Evolutionary conservation across 2,797 vertebrate species (phyloP).

Genomic region (Phylloscopus collybita): DNA sequence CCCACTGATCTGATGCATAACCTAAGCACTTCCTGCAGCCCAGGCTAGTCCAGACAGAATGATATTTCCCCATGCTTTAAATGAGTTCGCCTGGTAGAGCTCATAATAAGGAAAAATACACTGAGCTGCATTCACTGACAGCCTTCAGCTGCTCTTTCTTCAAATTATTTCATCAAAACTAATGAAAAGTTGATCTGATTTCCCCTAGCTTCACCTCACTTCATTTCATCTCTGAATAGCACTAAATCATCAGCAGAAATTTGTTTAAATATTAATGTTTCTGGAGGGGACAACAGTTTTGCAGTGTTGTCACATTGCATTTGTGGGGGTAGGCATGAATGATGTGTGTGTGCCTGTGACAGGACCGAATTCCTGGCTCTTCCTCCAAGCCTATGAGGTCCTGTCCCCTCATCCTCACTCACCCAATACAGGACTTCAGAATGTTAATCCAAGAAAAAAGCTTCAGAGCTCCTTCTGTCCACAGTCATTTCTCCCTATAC

Average conservation of each 20-base stretch:
- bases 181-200: constrained; percentile 9
- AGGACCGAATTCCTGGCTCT: background rate
- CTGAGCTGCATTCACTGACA: background rate
- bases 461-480: background rate
- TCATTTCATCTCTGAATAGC: background rate
- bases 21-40: background rate
- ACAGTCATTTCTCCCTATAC: background rate
- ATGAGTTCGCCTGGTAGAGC: background rate
- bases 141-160: background rate
- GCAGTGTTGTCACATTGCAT: background rate
- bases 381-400: background rate
- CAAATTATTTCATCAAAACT: constrained; percentile 1
- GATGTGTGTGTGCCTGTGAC: background rate
- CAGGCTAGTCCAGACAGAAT: background rate
- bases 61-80: background rate
- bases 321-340: accelerated
- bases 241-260: background rate
- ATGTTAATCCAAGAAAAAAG: background rate
- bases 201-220: background rate
- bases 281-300: background rate
- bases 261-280: background rate
- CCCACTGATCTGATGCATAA: background rate
- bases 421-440: background rate
- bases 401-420: background rate
- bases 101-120: background rate